A percentile compares a stretch with the other conserved stretches of the same genome.
Evolutionary conservation across 1,140 invertebrate genomes (phyloP).

Genomic region (Pollicipes pollicipes): DNA sequence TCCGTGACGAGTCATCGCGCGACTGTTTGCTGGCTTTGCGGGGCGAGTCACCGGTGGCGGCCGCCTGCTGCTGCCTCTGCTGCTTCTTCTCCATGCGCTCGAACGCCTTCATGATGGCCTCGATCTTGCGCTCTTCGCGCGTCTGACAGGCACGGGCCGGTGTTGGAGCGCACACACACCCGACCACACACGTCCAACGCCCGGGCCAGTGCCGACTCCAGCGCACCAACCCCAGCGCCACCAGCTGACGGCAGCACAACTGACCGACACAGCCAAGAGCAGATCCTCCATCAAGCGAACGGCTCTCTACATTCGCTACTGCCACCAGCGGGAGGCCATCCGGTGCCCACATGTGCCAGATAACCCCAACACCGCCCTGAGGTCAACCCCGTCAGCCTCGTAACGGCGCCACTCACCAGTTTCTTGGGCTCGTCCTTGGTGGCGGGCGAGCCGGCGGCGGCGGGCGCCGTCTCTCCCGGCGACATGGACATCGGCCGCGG

Average conservation of each 20-base stretch:
- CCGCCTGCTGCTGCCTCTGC: constrained; percentile 30
- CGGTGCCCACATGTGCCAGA: too few species aligned
- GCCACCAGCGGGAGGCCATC: too few species aligned
- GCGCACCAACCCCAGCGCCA: constrained; percentile 84
- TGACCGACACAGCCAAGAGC: too few species aligned
- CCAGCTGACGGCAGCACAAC: constrained; percentile 66
- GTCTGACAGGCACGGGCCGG: constrained; percentile 64
- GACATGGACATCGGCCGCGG: too few species aligned
- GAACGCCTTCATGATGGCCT: constrained; percentile 85
- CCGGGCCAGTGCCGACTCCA: constrained; percentile 74
- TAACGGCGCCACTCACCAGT: constrained; percentile 47
- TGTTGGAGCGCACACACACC: constrained; percentile 76
- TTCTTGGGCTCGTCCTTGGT: too few species aligned
- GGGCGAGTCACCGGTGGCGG: constrained; percentile 17
- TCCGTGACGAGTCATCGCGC: constrained; percentile 10
- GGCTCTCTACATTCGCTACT: too few species aligned
- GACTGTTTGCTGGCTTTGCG: constrained; percentile 3
- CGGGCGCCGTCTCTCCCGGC: too few species aligned
- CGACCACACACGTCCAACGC: constrained; percentile 72
- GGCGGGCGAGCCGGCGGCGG: too few species aligned
- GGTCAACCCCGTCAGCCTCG: too few species aligned
- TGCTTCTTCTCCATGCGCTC: constrained; percentile 37
- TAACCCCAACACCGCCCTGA: too few species aligned
- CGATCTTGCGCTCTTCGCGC: constrained; percentile 84
- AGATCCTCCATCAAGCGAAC: too few species aligned